Base-by-base conservation (phyloP, 1,140 invertebrate species). In the Drosophila repletoides region DNA sequence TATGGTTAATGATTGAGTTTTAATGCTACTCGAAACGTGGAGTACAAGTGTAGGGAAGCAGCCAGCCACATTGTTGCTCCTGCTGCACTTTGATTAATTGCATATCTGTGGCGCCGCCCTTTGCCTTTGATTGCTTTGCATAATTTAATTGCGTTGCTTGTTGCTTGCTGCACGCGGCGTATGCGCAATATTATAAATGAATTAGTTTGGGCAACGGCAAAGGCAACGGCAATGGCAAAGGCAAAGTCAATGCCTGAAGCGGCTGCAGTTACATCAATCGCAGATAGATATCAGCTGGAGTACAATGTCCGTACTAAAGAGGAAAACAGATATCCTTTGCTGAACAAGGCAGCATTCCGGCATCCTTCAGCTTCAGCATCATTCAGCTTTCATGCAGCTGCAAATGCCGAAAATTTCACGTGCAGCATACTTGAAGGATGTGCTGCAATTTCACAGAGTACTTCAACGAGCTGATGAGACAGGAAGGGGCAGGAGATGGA, bases 21-120 rank as follows among this genome's bases (percentile, higher is more conserved):
- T 59, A 79, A 75, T 77, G 66, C 73, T 56, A 53, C 79, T 83
- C 59, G n/a, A 58, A 84, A 24, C 51, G 64, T 38, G 55, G 46
- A 49, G 22, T 21, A 31, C 43, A 17, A 6, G 10, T 29, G 43
- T 17, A 14, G 15, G 26, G 9, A n/a, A n/a, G n/a, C n/a, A n/a
- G n/a, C n/a, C 21, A 53, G 33, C 29, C 38, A 33, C 29, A 34
- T 73, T 12, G 48, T 28, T 52, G 46, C n/a, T 76, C 59, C 14
- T 52, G 19, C 21, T 60, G 74, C 79, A 84, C 71, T 84, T 84
- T 79, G 70, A 86, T 86, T 86, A 86, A 84, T 84, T 84, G 77
- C 66, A 65, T 74, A 72, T 53, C 41, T 63, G 40, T 51, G 46
- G 38, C 22, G 53, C 31, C 22, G 31, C 43, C 58, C 72, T 61